phyloP scores from a whole-genome alignment of 1,140 invertebrate genomes.

The Tetramorium simillimum region DNA sequence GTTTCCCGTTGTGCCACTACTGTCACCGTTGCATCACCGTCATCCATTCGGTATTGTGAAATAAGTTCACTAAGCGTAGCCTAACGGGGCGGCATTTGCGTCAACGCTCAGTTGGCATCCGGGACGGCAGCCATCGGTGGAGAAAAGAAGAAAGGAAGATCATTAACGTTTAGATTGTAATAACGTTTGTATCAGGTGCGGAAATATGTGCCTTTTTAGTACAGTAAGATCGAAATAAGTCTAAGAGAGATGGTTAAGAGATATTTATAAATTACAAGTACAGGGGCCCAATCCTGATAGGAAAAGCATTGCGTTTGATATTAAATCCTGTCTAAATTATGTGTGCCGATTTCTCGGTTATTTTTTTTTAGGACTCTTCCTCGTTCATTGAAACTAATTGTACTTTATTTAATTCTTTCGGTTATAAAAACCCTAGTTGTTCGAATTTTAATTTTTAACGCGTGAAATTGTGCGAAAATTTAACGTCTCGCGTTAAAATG shows the following conservation, averaged over 20 bases:
- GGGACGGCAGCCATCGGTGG: conserved; percentile 6
- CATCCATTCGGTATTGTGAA: conserved; percentile 76
- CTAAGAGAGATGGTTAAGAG: conserved; percentile 76
- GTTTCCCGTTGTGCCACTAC: conserved; percentile 59
- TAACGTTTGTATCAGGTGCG: conserved; percentile 83
- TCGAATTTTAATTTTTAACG: not conserved
- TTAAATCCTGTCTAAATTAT: conserved; percentile 3
- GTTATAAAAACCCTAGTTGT: not conserved
- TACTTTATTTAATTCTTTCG: conserved; percentile 26
- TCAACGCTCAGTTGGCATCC: conserved; percentile 68
- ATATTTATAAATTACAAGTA: conserved; percentile 76
- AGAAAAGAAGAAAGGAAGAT: conserved; percentile 62
- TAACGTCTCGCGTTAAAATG: not conserved
- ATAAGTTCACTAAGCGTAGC: conserved; percentile 72
- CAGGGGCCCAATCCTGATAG: conserved; percentile 69
- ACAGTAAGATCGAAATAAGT: conserved; percentile 83
- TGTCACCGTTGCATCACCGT: conserved; percentile 68
- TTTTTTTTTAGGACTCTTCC: not conserved
- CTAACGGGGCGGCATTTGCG: conserved; percentile 61
- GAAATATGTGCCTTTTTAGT: conserved; percentile 86
- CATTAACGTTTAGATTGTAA: conserved; percentile 77
- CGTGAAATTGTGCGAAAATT: not conserved
- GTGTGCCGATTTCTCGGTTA: not conserved
- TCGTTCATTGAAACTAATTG: conserved; percentile 5
- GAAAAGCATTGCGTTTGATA: conserved; percentile 5